phyloP scores from a whole-genome alignment of 1,140 invertebrate genomes.

The Zeugodacus cucurbitae region DNA sequence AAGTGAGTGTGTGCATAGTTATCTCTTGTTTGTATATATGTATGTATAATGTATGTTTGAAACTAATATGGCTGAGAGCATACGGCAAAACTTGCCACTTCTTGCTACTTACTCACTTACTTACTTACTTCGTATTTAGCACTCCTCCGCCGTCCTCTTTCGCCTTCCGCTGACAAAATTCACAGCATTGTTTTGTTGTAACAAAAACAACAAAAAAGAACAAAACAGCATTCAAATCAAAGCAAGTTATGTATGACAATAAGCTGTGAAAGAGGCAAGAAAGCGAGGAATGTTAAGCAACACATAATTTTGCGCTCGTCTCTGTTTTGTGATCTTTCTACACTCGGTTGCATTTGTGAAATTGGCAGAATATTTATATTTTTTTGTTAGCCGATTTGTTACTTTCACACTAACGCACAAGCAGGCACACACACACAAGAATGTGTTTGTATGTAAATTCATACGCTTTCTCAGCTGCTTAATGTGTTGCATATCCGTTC shows the following conservation, averaged over 20 bases:
- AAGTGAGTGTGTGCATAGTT: background rate
- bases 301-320: background rate
- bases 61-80: background rate
- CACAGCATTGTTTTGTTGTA: background rate
- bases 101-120: no score
- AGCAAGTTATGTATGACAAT: background rate
- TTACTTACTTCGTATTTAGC: background rate
- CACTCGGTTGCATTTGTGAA: constrained; percentile 31
- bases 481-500: constrained; percentile 31
- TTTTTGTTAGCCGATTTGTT: background rate
- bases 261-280: background rate
- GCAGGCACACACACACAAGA: background rate
- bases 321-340: background rate
- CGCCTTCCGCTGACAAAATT: background rate
- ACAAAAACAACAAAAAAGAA: no score
- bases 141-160: background rate
- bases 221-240: background rate
- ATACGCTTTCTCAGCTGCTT: background rate
- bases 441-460: background rate
- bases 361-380: constrained; percentile 15
- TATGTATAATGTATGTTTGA: background rate
- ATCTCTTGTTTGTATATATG: background rate
- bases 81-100: background rate
- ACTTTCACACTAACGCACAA: background rate
- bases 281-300: background rate